Evolutionary conservation across 2,113 vertebrate genomes (phyloP).

Genomic region (Chascanopsetta lugubris): DNA sequence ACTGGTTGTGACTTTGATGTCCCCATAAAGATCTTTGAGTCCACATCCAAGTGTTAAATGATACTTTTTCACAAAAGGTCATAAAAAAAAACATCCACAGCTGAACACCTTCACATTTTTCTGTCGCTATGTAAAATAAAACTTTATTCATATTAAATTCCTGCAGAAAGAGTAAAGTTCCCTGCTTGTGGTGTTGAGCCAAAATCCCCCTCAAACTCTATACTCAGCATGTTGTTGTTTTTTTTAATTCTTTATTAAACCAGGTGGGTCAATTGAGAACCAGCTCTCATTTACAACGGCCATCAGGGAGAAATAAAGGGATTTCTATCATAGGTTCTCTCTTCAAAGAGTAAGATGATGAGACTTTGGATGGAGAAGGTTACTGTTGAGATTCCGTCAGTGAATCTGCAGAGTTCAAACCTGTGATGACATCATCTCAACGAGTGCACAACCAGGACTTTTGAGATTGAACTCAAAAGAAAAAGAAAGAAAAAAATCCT

Average conservation of each 20-base stretch:
- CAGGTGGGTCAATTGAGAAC: too few species aligned
- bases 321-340: not conserved
- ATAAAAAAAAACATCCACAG: conserved; percentile 34
- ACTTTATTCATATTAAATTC: conserved; percentile 17
- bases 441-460: conserved; percentile 13
- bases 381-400: conserved; percentile 7
- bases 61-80: conserved; percentile 24
- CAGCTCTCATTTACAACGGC: too few species aligned
- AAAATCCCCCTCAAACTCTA: not conserved
- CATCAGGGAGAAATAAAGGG: not conserved
- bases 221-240: conserved; percentile 4
- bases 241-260: too few species aligned
- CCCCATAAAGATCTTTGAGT: conserved; percentile 9
- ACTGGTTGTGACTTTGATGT: conserved; percentile 41
- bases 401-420: not conserved
- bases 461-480: conserved; percentile 10
- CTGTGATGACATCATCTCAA: not conserved
- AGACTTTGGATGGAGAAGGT: not conserved
- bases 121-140: conserved; percentile 27
- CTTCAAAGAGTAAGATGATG: conserved; percentile 6
- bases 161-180: not conserved
- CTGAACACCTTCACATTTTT: conserved; percentile 12
- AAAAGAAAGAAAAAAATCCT: conserved; percentile 5
- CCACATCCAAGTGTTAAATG: conserved; percentile 25
- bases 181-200: not conserved